These are phyloP conservation scores for Tholera decimalis DNA, from an alignment of 2,888 invertebrate genomes.

Conservation along the genomic window DNA sequence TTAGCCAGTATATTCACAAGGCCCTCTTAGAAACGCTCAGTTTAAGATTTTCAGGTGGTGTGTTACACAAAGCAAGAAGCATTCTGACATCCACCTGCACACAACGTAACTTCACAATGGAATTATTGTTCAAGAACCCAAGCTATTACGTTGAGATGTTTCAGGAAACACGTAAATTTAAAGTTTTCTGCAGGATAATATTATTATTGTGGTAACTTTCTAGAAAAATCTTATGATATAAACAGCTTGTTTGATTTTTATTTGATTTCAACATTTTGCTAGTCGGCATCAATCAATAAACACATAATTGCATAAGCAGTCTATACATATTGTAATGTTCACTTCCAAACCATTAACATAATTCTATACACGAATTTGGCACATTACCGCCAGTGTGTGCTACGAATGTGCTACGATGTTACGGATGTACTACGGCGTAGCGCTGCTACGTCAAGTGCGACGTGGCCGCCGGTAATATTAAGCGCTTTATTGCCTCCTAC, in stretches of 20 bases:
- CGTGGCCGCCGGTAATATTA: slow-evolving; percentile 51
- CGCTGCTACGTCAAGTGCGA: slow-evolving; percentile 58
- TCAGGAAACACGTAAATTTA: slow-evolving; percentile 60
- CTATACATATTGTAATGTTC: slow-evolving; percentile 10
- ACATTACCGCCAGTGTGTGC: slow-evolving; percentile 46
- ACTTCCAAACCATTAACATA: slow-evolving; percentile 24
- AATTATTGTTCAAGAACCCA: slow-evolving; percentile 62
- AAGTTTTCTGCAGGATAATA: slow-evolving; percentile 39
- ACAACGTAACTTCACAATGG: slow-evolving; percentile 61
- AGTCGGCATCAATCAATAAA: neutral
- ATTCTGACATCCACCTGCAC: slow-evolving; percentile 64
- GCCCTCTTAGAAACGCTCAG: slow-evolving; percentile 54
- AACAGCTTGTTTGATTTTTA: neutral
- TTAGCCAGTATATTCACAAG: slow-evolving; percentile 51
- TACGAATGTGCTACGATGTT: slow-evolving; percentile 59
- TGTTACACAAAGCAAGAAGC: slow-evolving; percentile 68
- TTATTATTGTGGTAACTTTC: slow-evolving; percentile 11
- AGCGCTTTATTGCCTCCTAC: slow-evolving; percentile 51
- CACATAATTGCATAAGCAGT: slow-evolving; percentile 1
- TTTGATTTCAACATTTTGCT: neutral
- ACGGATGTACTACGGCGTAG: slow-evolving; percentile 62
- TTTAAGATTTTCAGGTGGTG: slow-evolving; percentile 64
- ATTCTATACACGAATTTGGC: slow-evolving; percentile 48
- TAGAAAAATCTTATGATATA: neutral
- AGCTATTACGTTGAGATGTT: slow-evolving; percentile 59